These are phyloP conservation scores for Myotis daubentonii DNA, from an alignment of 2,797 vertebrate species.

Conservation along the genomic window DNA sequence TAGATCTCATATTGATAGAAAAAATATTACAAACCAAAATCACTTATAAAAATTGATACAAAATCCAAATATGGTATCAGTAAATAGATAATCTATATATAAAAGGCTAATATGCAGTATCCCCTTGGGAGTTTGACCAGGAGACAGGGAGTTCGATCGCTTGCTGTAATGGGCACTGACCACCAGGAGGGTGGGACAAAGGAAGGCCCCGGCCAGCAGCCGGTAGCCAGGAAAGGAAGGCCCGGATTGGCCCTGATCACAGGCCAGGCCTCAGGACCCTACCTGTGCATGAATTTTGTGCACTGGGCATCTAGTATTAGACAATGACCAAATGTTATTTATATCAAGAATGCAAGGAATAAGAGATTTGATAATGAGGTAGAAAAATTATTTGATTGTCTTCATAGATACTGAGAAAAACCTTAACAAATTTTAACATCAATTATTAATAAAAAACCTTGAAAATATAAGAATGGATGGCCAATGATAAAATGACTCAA, in stretches of 20 bases:
- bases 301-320: background rate
- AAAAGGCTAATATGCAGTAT: no score
- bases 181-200: no score
- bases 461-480: background rate
- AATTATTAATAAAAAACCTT: background rate
- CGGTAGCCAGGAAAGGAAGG: no score
- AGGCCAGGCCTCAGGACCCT: no score
- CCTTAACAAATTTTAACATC: background rate
- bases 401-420: background rate
- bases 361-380: background rate
- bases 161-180: no score
- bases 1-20: background rate
- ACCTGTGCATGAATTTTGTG: no score
- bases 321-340: background rate
- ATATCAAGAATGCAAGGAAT: background rate
- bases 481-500: background rate
- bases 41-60: background rate
- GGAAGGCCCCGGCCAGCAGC: no score
- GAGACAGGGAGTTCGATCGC: no score
- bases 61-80: background rate
- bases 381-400: background rate
- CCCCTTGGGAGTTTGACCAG: no score
- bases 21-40: background rate
- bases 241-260: no score
- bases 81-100: background rate